A percentile compares a stretch with the other conserved stretches of the same genome.
Conservation (phyloP, 2,797 vertebrate genomes). For the Varecia variegata region DNA sequence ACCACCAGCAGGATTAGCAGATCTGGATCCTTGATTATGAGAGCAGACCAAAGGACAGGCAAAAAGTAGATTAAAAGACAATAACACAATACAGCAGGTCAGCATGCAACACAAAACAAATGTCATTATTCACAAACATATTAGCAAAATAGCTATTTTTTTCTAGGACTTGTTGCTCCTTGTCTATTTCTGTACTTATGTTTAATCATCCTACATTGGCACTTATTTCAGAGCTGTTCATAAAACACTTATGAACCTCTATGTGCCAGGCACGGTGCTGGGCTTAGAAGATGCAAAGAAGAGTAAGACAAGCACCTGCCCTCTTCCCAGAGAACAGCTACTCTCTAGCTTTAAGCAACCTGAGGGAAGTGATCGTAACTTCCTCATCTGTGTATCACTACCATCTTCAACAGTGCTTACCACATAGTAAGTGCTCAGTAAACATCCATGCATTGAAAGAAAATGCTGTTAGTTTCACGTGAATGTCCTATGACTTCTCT, state of each 20-base stretch:
- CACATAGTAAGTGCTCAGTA: background rate
- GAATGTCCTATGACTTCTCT: background rate
- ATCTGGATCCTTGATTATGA: slow-evolving; percentile 99
- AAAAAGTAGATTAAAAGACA: slow-evolving; percentile 89
- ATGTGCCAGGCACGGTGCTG: background rate
- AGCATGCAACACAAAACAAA: slow-evolving; percentile 87
- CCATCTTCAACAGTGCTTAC: background rate
- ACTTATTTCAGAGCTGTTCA: background rate
- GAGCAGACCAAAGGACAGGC: slow-evolving; percentile 92
- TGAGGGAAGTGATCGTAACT: background rate
- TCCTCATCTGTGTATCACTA: background rate
- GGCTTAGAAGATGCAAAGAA: background rate
- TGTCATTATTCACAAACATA: slow-evolving; percentile 77
- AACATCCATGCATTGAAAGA: background rate
- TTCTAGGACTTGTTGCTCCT: background rate
- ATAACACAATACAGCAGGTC: slow-evolving; percentile 86
- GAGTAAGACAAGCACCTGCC: background rate
- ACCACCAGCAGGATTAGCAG: slow-evolving; percentile 99
- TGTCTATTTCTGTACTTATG: background rate
- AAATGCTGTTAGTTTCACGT: background rate
- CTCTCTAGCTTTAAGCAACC: background rate
- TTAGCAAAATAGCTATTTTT: slow-evolving; percentile 41
- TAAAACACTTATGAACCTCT: background rate
- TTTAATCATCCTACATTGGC: background rate
- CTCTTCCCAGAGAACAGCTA: background rate